A percentile compares a stretch with the other conserved stretches of the same genome.
Evolutionary conservation across 2,797 vertebrate genomes (phyloP).

Genomic region (Argyrosomus regius): DNA sequence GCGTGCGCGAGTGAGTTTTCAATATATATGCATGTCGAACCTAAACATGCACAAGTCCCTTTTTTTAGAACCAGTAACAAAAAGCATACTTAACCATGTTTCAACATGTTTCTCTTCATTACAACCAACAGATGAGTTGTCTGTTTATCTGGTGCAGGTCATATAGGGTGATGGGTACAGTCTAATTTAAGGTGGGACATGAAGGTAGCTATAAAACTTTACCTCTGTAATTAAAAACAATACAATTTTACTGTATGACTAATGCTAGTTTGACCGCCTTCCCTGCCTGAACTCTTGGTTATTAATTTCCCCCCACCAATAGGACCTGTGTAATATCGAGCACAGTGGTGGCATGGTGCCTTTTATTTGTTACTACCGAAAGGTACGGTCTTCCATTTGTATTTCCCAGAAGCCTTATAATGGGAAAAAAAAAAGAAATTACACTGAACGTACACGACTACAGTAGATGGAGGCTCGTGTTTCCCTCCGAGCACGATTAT

Average conservation of each 20-base stretch:
- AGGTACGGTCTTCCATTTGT: conserved; percentile 88
- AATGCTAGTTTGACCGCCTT: conserved; percentile 76
- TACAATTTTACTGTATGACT: conserved; percentile 73
- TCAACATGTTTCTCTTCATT: conserved; percentile 56
- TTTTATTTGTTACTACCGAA: conserved; percentile 86
- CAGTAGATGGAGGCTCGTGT: conserved; percentile 65
- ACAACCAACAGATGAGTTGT: conserved; percentile 58
- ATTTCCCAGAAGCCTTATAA: conserved; percentile 85
- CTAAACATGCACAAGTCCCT: conserved; percentile 68
- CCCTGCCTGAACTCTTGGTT: conserved; percentile 73
- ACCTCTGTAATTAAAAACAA: conserved; percentile 77
- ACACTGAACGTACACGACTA: conserved; percentile 65
- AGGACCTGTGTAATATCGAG: conserved; percentile 81
- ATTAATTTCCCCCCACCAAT: conserved; percentile 66
- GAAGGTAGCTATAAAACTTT: conserved; percentile 80
- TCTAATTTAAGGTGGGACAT: conserved; percentile 57
- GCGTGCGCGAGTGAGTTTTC: conserved; percentile 57
- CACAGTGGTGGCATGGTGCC: conserved; percentile 85
- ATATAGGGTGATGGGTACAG: conserved; percentile 51
- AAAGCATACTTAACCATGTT: conserved; percentile 51
- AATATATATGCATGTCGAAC: conserved; percentile 68
- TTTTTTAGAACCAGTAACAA: conserved; percentile 20
- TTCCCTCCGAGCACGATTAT: conserved; percentile 59
- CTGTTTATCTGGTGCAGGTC: conserved; percentile 65
- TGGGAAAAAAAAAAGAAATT: conserved; percentile 68